Conservation (phyloP, 30 jellyfish, hydroid and myxozoan species). For the Catostylus mosaicus region DNA sequence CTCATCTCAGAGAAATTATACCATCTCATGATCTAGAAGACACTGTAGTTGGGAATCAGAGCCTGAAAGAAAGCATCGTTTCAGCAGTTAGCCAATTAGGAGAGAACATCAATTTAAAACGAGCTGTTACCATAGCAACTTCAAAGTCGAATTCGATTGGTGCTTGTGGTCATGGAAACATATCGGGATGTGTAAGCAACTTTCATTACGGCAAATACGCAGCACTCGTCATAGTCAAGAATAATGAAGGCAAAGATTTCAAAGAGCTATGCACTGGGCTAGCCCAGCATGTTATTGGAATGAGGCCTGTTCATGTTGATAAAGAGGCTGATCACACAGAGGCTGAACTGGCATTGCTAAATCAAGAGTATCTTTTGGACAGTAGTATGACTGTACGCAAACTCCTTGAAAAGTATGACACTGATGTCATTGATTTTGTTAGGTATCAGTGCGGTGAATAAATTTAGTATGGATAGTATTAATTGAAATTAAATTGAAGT, state of each 20-base stretch:
- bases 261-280: constrained; percentile 49
- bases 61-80: constrained; percentile 57
- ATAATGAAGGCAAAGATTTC: neutral
- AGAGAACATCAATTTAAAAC: constrained; percentile 68
- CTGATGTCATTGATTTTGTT: constrained; percentile 75
- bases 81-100: constrained; percentile 71
- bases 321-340: constrained; percentile 50
- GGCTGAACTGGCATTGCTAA: constrained; percentile 68
- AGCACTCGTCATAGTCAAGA: constrained; percentile 62
- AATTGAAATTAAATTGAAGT: too few species aligned
- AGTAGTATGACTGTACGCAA: constrained; percentile 56
- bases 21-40: constrained; percentile 65
- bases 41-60: constrained; percentile 1
- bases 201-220: constrained; percentile 70
- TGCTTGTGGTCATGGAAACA: constrained; percentile 74
- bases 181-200: constrained; percentile 45
- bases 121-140: constrained; percentile 85
- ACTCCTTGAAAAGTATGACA: constrained; percentile 42
- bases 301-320: constrained; percentile 70
- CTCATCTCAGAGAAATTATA: constrained; percentile 75
- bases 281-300: constrained; percentile 88
- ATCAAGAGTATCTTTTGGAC: constrained; percentile 71
- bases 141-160: constrained; percentile 61
- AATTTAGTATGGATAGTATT: too few species aligned
- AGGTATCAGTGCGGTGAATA: constrained; percentile 73